Conservation (phyloP, 2,797 vertebrate genomes). For the Buphagus erythrorhynchus region DNA sequence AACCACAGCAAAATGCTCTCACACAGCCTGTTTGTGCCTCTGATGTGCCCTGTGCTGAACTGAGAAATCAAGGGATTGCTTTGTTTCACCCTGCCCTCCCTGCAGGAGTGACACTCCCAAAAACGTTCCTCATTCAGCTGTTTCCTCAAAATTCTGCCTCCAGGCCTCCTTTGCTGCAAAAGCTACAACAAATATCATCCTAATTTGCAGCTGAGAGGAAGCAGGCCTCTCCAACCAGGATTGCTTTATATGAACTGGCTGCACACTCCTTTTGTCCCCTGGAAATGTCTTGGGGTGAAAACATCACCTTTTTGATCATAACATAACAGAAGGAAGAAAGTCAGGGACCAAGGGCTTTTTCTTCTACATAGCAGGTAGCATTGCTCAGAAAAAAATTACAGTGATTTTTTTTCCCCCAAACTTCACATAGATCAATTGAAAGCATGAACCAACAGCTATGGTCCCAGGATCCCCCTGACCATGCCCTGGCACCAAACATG, state of each 20-base stretch:
- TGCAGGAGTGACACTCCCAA: accelerated
- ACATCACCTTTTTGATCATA: background rate
- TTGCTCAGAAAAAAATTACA: background rate
- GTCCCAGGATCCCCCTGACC: background rate
- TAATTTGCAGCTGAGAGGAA: background rate
- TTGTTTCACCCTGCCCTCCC: background rate
- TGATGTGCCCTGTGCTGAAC: background rate
- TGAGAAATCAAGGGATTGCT: background rate
- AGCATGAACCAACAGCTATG: background rate
- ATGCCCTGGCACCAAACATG: background rate
- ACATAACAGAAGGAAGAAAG: background rate
- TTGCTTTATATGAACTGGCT: background rate
- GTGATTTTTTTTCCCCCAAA: no score
- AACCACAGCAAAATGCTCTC: background rate
- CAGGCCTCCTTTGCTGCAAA: background rate
- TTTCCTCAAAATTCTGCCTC: background rate
- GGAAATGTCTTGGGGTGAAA: background rate
- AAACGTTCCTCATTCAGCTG: background rate
- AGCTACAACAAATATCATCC: background rate
- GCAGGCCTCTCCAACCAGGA: background rate
- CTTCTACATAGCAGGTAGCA: background rate
- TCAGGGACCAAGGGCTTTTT: background rate
- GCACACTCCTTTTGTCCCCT: background rate
- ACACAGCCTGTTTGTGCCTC: background rate
- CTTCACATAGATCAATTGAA: background rate